Percentiles rank a stretch among this genome's conserved stretches.
phyloP scores from a whole-genome alignment of 1,140 invertebrate genomes.

The Bombus pyrosoma region DNA sequence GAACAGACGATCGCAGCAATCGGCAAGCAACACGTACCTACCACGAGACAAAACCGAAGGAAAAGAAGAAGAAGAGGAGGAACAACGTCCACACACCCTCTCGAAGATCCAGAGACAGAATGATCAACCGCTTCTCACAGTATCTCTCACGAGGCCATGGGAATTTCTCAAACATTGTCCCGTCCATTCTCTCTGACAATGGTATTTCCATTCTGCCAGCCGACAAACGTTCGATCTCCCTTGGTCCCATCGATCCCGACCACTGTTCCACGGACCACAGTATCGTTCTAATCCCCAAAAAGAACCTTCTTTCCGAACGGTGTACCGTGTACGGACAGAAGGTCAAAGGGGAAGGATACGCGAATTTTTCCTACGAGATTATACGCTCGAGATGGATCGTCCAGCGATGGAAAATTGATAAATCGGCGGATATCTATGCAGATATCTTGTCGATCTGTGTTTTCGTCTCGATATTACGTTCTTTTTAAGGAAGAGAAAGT shows the following conservation, averaged over 20 bases:
- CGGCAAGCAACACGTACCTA: background rate
- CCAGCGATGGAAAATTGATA: background rate
- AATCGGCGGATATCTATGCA: too few relatives aligned
- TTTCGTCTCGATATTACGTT: background rate
- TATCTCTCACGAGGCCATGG: slow-evolving; percentile 55
- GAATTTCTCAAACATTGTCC: slow-evolving; percentile 68
- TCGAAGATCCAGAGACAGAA: slow-evolving; percentile 43
- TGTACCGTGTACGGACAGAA: slow-evolving; percentile 21
- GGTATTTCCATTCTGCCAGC: slow-evolving; percentile 66
- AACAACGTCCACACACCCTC: slow-evolving; percentile 3
- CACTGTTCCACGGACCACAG: background rate
- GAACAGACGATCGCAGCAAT: slow-evolving; percentile 17
- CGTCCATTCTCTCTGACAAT: slow-evolving; percentile 57
- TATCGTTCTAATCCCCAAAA: slow-evolving; percentile 53
- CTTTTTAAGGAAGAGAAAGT: background rate
- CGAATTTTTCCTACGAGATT: slow-evolving; percentile 75
- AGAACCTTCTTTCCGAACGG: slow-evolving; percentile 8
- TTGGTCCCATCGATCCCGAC: slow-evolving; percentile 51
- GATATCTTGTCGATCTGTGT: background rate
- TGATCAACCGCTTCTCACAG: slow-evolving; percentile 55
- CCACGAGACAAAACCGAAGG: background rate
- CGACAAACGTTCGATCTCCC: slow-evolving; percentile 69
- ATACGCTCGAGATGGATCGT: slow-evolving; percentile 76
- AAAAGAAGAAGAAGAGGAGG: background rate
- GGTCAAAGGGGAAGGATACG: slow-evolving; percentile 36